phyloP scores from a whole-genome alignment of 1,140 invertebrate species.

The Drosophila burlai region DNA sequence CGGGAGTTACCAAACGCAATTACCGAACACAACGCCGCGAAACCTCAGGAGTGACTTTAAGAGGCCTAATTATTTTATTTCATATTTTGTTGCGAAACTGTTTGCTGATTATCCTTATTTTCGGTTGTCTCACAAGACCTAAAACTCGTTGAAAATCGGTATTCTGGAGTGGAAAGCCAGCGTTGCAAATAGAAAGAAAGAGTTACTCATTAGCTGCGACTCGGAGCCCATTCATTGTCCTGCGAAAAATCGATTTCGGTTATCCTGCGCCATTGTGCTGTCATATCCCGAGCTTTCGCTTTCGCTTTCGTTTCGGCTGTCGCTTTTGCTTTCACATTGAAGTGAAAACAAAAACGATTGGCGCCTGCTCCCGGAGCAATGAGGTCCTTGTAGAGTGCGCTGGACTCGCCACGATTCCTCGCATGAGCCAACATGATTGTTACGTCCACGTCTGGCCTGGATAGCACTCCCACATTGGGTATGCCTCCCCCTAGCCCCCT shows the following conservation, averaged over 20 bases:
- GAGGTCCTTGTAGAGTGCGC: slow-evolving; percentile 19
- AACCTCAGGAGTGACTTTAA: slow-evolving; percentile 10
- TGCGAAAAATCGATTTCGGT: slow-evolving; percentile 77
- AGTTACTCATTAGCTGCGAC: slow-evolving; percentile 1
- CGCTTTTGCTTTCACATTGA: slow-evolving; percentile 25
- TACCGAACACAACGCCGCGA: neutral
- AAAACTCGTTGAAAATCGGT: neutral
- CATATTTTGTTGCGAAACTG: neutral
- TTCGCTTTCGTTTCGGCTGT: slow-evolving; percentile 19
- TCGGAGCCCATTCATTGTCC: slow-evolving; percentile 39
- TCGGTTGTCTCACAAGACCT: neutral
- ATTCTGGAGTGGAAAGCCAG: neutral
- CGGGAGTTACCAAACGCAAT: neutral
- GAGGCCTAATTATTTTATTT: neutral
- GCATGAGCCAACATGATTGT: slow-evolving; percentile 83
- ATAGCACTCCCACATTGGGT: slow-evolving; percentile 81
- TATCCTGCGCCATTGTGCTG: slow-evolving; percentile 53
- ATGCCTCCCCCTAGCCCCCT: slow-evolving; percentile 21
- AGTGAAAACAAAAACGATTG: slow-evolving; percentile 45
- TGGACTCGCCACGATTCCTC: slow-evolving; percentile 33
- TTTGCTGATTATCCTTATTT: neutral
- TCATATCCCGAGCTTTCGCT: slow-evolving; percentile 66
- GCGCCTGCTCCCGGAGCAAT: slow-evolving; percentile 17
- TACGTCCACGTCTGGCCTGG: slow-evolving; percentile 80
- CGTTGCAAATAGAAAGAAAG: neutral